These are phyloP conservation scores for Drosophila paulistorum DNA, from an alignment of 1,140 invertebrate species.

Conservation along the genomic window DNA sequence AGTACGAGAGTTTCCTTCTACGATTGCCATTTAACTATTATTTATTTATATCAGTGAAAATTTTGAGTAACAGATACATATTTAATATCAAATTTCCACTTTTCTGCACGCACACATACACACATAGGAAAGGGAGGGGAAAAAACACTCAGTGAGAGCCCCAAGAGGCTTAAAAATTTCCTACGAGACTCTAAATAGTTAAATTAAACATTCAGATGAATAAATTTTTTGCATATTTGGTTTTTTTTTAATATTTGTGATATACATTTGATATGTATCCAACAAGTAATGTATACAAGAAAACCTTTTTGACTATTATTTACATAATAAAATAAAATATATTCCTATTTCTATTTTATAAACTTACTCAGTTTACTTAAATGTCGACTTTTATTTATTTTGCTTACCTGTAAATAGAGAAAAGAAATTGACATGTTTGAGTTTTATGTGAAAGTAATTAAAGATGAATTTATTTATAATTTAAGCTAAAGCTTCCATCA, in stretches of 20 bases:
- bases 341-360: neutral
- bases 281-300: no score
- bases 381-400: neutral
- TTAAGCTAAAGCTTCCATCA: conserved; percentile 10
- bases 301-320: no score
- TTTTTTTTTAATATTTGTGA: no score
- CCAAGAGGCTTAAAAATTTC: neutral
- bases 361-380: neutral
- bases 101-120: neutral
- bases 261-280: no score
- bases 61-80: neutral
- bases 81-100: neutral
- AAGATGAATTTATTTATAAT: conserved; percentile 28
- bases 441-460: conserved; percentile 6
- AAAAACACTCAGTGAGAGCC: no score
- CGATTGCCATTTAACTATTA: neutral
- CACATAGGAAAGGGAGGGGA: neutral
- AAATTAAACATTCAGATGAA: neutral
- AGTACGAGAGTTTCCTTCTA: neutral
- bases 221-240: neutral
- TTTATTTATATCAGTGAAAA: neutral
- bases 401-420: conserved; percentile 31
- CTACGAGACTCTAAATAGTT: no score
- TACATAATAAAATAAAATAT: no score
- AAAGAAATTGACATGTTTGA: neutral